Conservation (phyloP, 2,888 invertebrate genomes). For the Aleiodes alternator region DNA sequence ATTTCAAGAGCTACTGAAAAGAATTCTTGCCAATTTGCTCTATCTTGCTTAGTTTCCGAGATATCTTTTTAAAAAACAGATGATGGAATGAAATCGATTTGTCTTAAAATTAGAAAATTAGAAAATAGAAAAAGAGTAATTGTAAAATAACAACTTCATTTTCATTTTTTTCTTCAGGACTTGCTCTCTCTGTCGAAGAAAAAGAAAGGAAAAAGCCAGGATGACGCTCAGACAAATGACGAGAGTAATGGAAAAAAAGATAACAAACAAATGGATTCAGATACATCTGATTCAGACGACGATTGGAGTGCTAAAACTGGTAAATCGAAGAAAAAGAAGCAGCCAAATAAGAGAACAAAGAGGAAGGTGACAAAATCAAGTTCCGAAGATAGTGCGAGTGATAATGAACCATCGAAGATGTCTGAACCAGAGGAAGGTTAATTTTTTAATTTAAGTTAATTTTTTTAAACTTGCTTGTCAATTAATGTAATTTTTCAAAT, state of each 20-base stretch:
- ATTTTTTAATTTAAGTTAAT: too few relatives aligned
- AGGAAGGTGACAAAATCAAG: conserved; percentile 75
- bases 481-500: background rate
- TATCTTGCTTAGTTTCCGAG: too few relatives aligned
- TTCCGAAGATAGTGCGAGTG: conserved; percentile 73
- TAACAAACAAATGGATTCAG: conserved; percentile 74
- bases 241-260: conserved; percentile 69
- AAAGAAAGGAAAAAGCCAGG: conserved; percentile 79
- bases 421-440: conserved; percentile 92
- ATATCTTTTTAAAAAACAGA: too few relatives aligned
- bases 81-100: too few relatives aligned
- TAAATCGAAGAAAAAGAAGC: conserved; percentile 73
- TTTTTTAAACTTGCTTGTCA: too few relatives aligned
- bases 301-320: conserved; percentile 76
- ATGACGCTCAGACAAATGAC: conserved; percentile 70
- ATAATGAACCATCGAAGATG: conserved; percentile 77
- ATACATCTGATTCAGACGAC: conserved; percentile 77
- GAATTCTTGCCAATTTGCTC: too few relatives aligned
- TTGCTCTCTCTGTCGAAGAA: conserved; percentile 88
- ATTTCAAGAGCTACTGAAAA: too few relatives aligned
- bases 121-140: too few relatives aligned
- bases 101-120: too few relatives aligned
- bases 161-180: conserved; percentile 78
- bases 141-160: too few relatives aligned
- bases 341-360: conserved; percentile 71